Evolutionary conservation across 2,797 vertebrate genomes (phyloP).

Genomic region (Oophaga sylvatica): DNA sequence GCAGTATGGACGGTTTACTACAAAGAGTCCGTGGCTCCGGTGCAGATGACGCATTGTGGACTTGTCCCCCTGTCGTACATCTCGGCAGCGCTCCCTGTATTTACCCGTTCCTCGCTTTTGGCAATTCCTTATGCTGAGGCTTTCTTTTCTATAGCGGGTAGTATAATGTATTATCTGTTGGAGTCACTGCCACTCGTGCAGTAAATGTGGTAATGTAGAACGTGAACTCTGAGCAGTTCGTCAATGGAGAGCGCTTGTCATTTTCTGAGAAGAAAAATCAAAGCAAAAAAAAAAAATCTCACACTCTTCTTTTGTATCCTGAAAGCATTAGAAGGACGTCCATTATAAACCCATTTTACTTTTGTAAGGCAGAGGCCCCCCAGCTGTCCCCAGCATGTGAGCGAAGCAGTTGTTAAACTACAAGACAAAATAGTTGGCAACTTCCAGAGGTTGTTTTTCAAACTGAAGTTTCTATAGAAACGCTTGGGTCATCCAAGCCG

Average conservation of each 20-base stretch:
- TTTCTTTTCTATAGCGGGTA: background rate
- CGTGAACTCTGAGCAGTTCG: background rate
- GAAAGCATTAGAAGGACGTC: constrained; percentile 78
- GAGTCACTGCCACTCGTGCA: background rate
- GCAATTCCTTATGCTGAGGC: background rate
- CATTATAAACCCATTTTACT: constrained; percentile 83
- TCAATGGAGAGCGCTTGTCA: constrained; percentile 7
- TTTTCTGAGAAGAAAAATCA: background rate
- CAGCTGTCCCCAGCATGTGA: constrained; percentile 83
- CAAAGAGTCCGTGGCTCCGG: too few species aligned
- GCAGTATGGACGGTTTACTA: too few species aligned
- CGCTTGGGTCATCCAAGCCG: constrained; percentile 72
- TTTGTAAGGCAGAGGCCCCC: constrained; percentile 77
- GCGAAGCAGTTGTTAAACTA: constrained; percentile 81
- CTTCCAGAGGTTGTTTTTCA: constrained; percentile 77
- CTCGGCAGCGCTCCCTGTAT: background rate
- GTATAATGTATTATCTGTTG: background rate
- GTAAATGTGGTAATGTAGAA: background rate
- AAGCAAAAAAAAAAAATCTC: background rate
- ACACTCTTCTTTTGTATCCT: constrained; percentile 72
- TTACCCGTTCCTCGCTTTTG: background rate
- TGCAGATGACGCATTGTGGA: too few species aligned
- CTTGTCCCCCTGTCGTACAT: background rate
- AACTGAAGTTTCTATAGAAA: constrained; percentile 77
- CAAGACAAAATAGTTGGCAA: constrained; percentile 79